Conservation (phyloP, 2,797 vertebrate species). For the Lagodon rhomboides region DNA sequence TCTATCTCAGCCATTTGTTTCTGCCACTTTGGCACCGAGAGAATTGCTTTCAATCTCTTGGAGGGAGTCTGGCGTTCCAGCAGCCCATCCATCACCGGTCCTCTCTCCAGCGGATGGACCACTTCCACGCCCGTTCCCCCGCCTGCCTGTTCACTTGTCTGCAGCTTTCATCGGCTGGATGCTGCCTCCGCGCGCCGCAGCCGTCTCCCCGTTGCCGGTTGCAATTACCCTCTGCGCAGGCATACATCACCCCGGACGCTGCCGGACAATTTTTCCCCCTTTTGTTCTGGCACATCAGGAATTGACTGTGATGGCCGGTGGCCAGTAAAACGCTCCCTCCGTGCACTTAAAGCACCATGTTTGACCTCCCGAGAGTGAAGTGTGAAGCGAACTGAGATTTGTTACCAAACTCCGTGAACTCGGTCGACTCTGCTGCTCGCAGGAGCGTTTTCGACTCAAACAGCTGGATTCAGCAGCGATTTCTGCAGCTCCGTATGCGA, state of each 20-base stretch:
- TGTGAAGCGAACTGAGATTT: slow-evolving; percentile 40
- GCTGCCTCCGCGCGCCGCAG: slow-evolving; percentile 42
- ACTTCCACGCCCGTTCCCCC: slow-evolving; percentile 56
- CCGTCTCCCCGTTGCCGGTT: slow-evolving; percentile 55
- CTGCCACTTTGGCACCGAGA: slow-evolving; percentile 76
- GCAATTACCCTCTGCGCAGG: slow-evolving; percentile 70
- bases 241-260: slow-evolving; percentile 64
- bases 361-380: slow-evolving; percentile 35
- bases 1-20: slow-evolving; percentile 75
- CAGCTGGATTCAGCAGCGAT: slow-evolving; percentile 16
- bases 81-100: slow-evolving; percentile 75
- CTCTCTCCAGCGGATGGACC: slow-evolving; percentile 69
- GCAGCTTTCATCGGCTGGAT: slow-evolving; percentile 51
- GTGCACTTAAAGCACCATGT: slow-evolving; percentile 46
- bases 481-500: slow-evolving; percentile 36
- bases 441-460: slow-evolving; percentile 9
- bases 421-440: slow-evolving; percentile 15
- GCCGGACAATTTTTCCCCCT: slow-evolving; percentile 35
- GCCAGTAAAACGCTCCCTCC: slow-evolving; percentile 32
- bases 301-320: slow-evolving; percentile 36
- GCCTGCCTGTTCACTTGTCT: slow-evolving; percentile 39
- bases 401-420: slow-evolving; percentile 47
- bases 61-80: slow-evolving; percentile 70
- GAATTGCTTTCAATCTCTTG: slow-evolving; percentile 73
- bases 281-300: slow-evolving; percentile 54